Evolutionary conservation across 2,888 invertebrate genomes (phyloP), one percentile per base, ranked within the genome.

Genomic region (Drosophila atripex): DNA sequence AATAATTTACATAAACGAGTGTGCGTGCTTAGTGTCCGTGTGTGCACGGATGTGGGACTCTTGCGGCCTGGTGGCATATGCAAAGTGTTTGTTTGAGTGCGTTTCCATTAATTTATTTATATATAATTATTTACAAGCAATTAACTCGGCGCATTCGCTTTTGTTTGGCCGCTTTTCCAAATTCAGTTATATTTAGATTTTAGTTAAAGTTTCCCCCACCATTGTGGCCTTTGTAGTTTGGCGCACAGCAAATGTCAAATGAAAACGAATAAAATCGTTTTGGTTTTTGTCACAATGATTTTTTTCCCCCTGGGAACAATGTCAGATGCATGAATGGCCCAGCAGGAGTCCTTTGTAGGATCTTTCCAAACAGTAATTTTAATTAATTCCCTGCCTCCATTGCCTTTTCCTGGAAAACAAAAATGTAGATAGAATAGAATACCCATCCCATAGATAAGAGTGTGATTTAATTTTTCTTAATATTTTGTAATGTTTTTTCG

Each of bases 121-220:
- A 73, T 73, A 79, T 80, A 78, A 84, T 84, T 84, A 85, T 86
- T 86, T 85, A 79, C 85, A 86, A 76, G 85, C 85, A 80, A 85
- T 80, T 84, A 79, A 76, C 78, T 78, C 69, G 76, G 60, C 55
- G 69, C 70, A 49, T 30, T 30, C 12, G 46, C 51, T 56, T 63
- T 63, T 63, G 55, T 56, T 71, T 71, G 63, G 55, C 46, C 59
- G 23, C 25, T 74, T 72, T 69, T 63, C 63, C 64, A 78, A 73
- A 73, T 74, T 80, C 71, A 61, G 73, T 80, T 69, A 63, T 47
- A 11, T 52, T 59, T 50, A 21, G 32, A 21, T 47, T 70, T 70
- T 60, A 70, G 70, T 70, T 70, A 53, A 68, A 28, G 46, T 52
- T 66, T 28, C 2, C 7, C 12, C 4, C 16, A 14, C 41, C 32